phyloP scores from a whole-genome alignment of 2,113 vertebrate species.

The Orcinus orca region DNA sequence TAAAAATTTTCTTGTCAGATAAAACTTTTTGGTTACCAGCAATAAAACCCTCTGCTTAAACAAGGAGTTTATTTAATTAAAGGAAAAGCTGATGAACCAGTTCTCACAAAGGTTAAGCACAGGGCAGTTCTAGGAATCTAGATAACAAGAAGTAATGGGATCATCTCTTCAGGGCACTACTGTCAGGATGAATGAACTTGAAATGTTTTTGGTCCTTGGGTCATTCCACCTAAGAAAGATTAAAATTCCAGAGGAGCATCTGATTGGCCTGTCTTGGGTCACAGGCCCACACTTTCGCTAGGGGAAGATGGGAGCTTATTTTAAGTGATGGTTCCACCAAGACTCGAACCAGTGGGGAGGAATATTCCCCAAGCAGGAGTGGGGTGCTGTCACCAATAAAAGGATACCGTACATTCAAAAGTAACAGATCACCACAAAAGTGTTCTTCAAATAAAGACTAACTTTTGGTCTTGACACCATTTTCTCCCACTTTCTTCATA shows the following conservation, averaged over 20 bases:
- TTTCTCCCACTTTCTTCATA: slow-evolving; percentile 6
- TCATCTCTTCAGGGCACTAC: neutral
- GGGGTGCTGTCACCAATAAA: neutral
- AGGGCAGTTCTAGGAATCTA: neutral
- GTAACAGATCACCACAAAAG: neutral
- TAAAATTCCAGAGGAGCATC: neutral
- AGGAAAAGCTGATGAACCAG: neutral
- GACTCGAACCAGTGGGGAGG: neutral
- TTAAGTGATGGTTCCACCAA: neutral
- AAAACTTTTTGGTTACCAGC: neutral
- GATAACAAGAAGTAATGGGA: neutral
- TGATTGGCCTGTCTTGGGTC: neutral
- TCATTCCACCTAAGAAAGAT: neutral
- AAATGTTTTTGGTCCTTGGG: slow-evolving; percentile 26
- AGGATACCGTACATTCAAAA: neutral
- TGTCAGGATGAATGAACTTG: neutral
- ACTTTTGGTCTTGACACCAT: neutral
- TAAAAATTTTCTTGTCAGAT: neutral
- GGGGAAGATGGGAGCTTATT: neutral
- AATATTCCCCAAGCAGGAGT: neutral
- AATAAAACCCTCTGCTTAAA: neutral
- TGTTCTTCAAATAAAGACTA: neutral
- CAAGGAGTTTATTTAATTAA: neutral
- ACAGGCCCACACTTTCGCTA: neutral
- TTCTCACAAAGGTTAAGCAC: neutral